Evolutionary conservation across 2,113 vertebrate genomes (phyloP).

Genomic region (Elanoides forficatus): DNA sequence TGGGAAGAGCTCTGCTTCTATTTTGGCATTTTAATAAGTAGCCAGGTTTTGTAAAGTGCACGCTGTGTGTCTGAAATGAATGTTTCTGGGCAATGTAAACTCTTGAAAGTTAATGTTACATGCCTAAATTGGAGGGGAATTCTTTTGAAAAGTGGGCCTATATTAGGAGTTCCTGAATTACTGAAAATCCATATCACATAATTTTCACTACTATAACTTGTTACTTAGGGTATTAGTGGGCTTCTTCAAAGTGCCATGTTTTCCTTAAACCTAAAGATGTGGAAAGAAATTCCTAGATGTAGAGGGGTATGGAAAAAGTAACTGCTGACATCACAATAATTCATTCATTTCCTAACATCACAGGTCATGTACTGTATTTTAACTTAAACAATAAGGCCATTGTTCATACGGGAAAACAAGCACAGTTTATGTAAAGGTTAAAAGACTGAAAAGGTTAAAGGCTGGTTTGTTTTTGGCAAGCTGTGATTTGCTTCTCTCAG

Average conservation of each 20-base stretch:
- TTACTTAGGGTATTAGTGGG: background rate
- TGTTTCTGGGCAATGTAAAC: background rate
- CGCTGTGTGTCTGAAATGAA: background rate
- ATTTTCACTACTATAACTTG: background rate
- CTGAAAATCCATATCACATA: background rate
- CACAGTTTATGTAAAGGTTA: constrained; percentile 61
- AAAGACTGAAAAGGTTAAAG: constrained; percentile 62
- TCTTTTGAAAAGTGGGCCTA: background rate
- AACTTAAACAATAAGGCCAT: constrained; percentile 73
- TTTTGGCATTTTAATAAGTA: background rate
- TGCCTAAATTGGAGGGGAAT: background rate
- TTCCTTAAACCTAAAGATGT: constrained; percentile 52
- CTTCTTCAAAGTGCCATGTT: background rate
- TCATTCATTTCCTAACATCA: constrained; percentile 75
- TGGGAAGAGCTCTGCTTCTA: background rate
- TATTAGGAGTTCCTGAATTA: background rate
- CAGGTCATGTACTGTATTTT: constrained; percentile 67
- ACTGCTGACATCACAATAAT: constrained; percentile 77
- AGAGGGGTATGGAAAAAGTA: constrained; percentile 41
- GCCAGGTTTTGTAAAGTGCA: background rate
- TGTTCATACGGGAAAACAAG: constrained; percentile 72
- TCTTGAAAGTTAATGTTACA: background rate
- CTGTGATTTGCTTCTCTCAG: constrained; percentile 18
- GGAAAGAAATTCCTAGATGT: constrained; percentile 73
- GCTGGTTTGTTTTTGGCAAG: constrained; percentile 40